Percentiles rank a stretch among this genome's conserved stretches.
Evolutionary conservation across 2,888 invertebrate genomes (phyloP).

Genomic region (Platycheirus albimanus): DNA sequence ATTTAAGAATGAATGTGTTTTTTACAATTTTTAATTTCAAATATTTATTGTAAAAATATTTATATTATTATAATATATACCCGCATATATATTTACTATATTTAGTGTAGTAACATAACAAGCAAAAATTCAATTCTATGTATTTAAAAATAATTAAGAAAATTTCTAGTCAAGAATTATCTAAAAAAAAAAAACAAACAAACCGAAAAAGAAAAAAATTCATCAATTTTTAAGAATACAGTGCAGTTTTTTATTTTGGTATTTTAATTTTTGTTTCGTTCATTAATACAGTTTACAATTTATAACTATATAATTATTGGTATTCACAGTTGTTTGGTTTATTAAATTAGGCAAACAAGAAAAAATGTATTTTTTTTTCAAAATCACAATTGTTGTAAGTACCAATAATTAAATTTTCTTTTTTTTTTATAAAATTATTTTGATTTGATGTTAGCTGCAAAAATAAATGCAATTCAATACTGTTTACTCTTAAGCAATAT

Average conservation of each 20-base stretch:
- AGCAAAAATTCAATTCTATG: conserved; percentile 49
- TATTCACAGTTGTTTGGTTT: conserved; percentile 47
- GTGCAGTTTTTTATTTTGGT: conserved; percentile 47
- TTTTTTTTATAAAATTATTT: conserved; percentile 39
- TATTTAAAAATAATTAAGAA: conserved; percentile 51
- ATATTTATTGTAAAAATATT: conserved; percentile 62
- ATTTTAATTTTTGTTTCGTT: conserved; percentile 52
- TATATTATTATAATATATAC: conserved; percentile 40
- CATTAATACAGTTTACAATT: conserved; percentile 57
- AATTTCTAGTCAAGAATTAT: conserved; percentile 71
- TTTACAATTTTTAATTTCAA: conserved; percentile 41
- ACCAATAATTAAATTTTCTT: conserved; percentile 33
- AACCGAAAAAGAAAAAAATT: conserved; percentile 5
- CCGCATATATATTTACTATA: conserved; percentile 12
- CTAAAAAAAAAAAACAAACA: conserved; percentile 23
- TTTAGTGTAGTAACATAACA: conserved; percentile 39
- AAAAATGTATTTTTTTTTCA: too few species aligned
- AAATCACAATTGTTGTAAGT: neutral
- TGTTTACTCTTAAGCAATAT: conserved; percentile 58
- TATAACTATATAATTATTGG: conserved; percentile 44
- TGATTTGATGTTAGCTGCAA: conserved; percentile 25
- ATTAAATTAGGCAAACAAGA: too few species aligned
- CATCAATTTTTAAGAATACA: conserved; percentile 31
- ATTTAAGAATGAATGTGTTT: conserved; percentile 40
- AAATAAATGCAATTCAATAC: conserved; percentile 41